Evolutionary conservation across 2,888 invertebrate species (phyloP).

Genomic region (Actias luna): DNA sequence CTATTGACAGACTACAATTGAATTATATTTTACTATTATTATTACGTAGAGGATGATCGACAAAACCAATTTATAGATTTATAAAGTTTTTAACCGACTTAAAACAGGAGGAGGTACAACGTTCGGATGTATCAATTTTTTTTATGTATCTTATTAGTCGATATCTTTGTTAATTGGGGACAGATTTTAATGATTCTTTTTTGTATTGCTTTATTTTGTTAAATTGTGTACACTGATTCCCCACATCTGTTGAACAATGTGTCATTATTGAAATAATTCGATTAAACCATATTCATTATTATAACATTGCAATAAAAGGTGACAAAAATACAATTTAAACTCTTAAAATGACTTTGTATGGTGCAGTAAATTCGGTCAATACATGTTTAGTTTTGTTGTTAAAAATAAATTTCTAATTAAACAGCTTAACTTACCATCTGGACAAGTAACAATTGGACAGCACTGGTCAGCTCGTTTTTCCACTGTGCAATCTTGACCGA

Average conservation of each 20-base stretch:
- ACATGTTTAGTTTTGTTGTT: background rate
- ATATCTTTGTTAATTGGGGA: too few relatives aligned
- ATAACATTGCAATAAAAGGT: background rate
- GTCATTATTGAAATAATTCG: background rate
- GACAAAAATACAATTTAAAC: too few relatives aligned
- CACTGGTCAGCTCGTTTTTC: conserved; percentile 96
- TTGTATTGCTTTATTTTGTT: background rate
- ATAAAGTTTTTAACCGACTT: too few relatives aligned
- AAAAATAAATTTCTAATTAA: background rate
- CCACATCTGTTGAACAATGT: background rate
- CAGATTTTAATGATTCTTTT: background rate
- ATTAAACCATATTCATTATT: background rate
- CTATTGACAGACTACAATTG: too few relatives aligned
- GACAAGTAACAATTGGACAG: conserved; percentile 96
- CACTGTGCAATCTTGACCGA: conserved; percentile 94
- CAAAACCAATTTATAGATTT: too few relatives aligned
- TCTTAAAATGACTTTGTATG: too few relatives aligned
- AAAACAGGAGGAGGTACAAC: too few relatives aligned
- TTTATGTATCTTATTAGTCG: too few relatives aligned
- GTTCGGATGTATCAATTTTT: too few relatives aligned
- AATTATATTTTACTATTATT: too few relatives aligned
- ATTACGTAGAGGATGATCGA: too few relatives aligned
- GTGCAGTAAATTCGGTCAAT: background rate
- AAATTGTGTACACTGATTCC: background rate
- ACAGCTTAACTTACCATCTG: conserved; percentile 86